Evolutionary conservation across 2,888 invertebrate species (phyloP), one percentile per base, ranked within the genome.

Genomic region (Silvanus unidentatus): DNA sequence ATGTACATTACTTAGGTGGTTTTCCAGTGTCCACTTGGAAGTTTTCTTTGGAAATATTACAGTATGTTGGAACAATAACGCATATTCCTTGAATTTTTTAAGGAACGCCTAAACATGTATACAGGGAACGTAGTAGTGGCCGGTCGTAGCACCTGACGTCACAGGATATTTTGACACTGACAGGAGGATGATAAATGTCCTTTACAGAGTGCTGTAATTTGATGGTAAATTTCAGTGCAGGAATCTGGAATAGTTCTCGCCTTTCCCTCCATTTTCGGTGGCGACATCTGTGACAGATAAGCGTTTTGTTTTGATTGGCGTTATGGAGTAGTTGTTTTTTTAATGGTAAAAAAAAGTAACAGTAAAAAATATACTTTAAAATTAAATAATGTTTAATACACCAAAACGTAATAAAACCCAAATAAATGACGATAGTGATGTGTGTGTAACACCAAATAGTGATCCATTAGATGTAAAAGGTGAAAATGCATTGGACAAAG

Each of bases 181-280:
- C n/a, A n/a, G n/a, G n/a, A n/a, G n/a, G n/a, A n/a, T n/a, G n/a
- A n/a, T n/a, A n/a, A n/a, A n/a, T n/a, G n/a, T n/a, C n/a, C n/a
- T n/a, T n/a, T n/a, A n/a, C n/a, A n/a, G 22, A 22, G 3, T 22
- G 3, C 22, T 22, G 8, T 22, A 22, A 22, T 22, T 22, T 22
- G 3, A 5, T 22, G 3, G 22, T 22, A 22, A 8, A 22, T 5
- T 22, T n/a, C n/a, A 22, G 3, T 22, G 22, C 8, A 22, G 22
- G 4, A 22, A 22, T 5, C 22, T 22, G 8, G 3, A 22, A 22
- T 22, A 5, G 3, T 5, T 22, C 8, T 3, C n/a, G 32, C n/a
- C n/a, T 59, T 64, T 64, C 63, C 62, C 64, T 62, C 63, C 61
- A 60, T 53, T 61, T 64, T 58, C n/a, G 38, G 47, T 42, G 48